Evolutionary conservation across 2,113 vertebrate genomes (phyloP), one percentile per base, ranked within the genome.

Genomic region (Patagioenas fasciata): DNA sequence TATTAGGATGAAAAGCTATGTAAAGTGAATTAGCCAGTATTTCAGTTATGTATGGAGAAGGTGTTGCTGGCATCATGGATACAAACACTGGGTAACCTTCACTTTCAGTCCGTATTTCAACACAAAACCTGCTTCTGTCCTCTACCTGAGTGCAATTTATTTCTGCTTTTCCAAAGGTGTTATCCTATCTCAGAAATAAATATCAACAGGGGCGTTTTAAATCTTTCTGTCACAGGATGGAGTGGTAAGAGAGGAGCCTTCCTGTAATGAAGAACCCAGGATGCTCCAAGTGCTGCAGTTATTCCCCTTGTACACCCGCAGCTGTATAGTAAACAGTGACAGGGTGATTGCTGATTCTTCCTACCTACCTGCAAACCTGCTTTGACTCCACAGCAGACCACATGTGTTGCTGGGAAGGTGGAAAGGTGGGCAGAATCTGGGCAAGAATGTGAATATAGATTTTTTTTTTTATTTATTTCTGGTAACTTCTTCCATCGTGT

Each of bases 141-240:
- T 72, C 20, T 75, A 19, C 23, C 8, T 57, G 15, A 53, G 11
- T 25, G 18, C 9, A 48, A 3, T 47, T 54, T 56, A 42, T 47
- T 80, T 82, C 31, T 4, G 3, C 26, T 66, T 89, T 93, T 77
- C 42, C 21, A 34, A 36, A 83, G 47, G 4, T 56, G 34, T 78
- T 86, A 25, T 5, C 20, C 18, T 42, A 4, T 66, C 40, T 80
- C 51, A 94, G 56, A 88, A 90, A 58, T 57, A 58, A 83, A 31
- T n/a, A 51, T 12, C 50, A 81, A 31, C 26, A 47, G 32, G 32
- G 20, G n/a, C 60, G 31, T 85, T 82, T 56, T 65, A 31, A 44
- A 2, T 81, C 23, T 34, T 88, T 71, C 48, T 83, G 12, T 61
- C 0, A 0, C 28, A 36, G 5, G 64, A 24, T 2, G 0, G 23